Percentiles rank a stretch among this genome's conserved stretches.
phyloP scores from a whole-genome alignment of 2,888 invertebrate species.

The Ceraclea dissimilis region DNA sequence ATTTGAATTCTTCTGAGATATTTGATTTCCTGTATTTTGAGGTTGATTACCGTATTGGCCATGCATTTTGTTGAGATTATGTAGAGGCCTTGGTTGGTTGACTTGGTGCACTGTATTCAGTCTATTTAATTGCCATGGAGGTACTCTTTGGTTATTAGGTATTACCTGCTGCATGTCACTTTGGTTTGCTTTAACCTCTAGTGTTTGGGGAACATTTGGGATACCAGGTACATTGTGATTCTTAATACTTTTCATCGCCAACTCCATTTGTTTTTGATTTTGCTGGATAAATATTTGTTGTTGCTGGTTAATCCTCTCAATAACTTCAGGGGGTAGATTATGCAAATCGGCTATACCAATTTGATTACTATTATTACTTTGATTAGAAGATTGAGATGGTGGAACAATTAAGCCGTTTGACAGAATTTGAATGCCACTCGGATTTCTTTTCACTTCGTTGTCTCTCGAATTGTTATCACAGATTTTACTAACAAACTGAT shows the following conservation, averaged over 20 bases:
- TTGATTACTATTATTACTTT: constrained; percentile 25
- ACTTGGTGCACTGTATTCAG: constrained; percentile 26
- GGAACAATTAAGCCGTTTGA: constrained; percentile 31
- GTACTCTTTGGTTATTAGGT: constrained; percentile 46
- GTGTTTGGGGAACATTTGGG: constrained; percentile 37
- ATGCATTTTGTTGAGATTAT: constrained; percentile 17
- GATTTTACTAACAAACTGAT: constrained; percentile 3
- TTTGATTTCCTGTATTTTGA: background rate
- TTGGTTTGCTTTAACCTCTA: constrained; percentile 15
- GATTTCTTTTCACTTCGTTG: constrained; percentile 10
- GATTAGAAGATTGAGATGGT: constrained; percentile 34
- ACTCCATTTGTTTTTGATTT: constrained; percentile 48
- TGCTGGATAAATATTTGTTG: constrained; percentile 51
- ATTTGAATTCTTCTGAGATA: constrained; percentile 6
- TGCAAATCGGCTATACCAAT: constrained; percentile 24
- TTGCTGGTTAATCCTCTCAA: constrained; percentile 51
- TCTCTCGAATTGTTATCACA: constrained; percentile 6
- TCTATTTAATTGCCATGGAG: constrained; percentile 52
- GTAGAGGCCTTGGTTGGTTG: constrained; percentile 17
- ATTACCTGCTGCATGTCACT: constrained; percentile 28
- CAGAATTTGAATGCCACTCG: constrained; percentile 18
- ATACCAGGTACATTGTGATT: constrained; percentile 26
- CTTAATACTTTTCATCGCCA: constrained; percentile 45
- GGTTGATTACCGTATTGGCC: constrained; percentile 13
- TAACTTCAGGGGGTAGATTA: constrained; percentile 43